Evolutionary conservation across 2,113 vertebrate species (phyloP).

Genomic region (Propithecus coquereli): DNA sequence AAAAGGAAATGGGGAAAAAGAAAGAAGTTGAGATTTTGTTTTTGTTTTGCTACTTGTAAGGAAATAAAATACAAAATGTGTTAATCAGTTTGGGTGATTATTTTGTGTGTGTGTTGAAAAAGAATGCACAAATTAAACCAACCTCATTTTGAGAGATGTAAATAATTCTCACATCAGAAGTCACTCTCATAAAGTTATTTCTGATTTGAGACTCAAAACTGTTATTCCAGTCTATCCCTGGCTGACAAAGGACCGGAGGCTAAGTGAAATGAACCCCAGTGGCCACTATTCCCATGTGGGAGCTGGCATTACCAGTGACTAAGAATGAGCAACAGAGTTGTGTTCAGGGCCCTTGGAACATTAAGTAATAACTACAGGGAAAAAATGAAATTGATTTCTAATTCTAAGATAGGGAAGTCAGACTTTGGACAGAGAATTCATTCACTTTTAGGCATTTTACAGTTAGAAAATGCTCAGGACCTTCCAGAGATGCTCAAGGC

Average conservation of each 20-base stretch:
- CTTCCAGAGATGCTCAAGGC: background rate
- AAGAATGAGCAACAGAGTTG: background rate
- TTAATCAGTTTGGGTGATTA: constrained; percentile 65
- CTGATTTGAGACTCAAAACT: constrained; percentile 2
- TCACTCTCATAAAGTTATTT: background rate
- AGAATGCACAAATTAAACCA: background rate
- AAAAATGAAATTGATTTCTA: background rate
- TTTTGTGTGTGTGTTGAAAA: constrained; percentile 27
- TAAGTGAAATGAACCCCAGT: background rate
- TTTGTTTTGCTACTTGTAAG: constrained; percentile 67
- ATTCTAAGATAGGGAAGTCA: background rate
- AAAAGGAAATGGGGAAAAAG: constrained; percentile 80
- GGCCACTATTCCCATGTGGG: background rate
- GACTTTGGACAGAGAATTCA: background rate
- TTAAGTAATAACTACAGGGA: background rate
- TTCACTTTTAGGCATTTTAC: background rate
- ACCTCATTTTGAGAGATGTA: constrained; percentile 40
- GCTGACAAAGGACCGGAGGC: background rate
- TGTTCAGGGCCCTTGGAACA: background rate
- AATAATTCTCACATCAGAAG: constrained; percentile 6
- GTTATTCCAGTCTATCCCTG: background rate
- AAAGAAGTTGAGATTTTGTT: constrained; percentile 83
- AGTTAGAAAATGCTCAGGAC: background rate
- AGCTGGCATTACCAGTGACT: background rate
- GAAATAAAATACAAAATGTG: constrained; percentile 82